Base-by-base conservation (phyloP, 2,888 invertebrate genomes). In the Ptychoptera albimana region DNA sequence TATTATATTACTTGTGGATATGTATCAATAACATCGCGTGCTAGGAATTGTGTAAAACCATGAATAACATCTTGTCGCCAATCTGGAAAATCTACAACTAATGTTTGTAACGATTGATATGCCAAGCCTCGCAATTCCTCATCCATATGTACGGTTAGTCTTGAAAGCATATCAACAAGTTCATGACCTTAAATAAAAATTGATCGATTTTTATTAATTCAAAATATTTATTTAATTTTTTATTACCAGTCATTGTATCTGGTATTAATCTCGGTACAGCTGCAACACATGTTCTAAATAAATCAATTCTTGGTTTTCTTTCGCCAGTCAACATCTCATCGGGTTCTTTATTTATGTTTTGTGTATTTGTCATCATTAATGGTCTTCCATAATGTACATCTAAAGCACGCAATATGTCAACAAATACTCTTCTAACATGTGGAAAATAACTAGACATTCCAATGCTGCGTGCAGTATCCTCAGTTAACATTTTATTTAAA, bases 391-490 rank as follows among this genome's bases (percentile, higher is more conserved):
- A 94, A 59, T 97, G 96, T 0, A 86, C 79, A 61, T 98, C 98
- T 39, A 98, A 64, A 0, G 94, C 93, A 38, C 93, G 71, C 44
- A 98, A 64, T 45, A 99, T 98, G 56, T 93, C 93, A 29, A 93
- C 94, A 60, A 99, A 85, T 1, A 96, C 93, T 52, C 94, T 77
- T 30, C 96, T 71, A 1, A 98, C 94, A 57, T 92, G 89, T 0
- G 93, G 89, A 60, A 97, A 97, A 60, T 97, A 98, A 0, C 88
- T 82, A 37, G 89, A 88, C 79, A 98, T 91, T 39, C 98, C 98
- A 52, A 99, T 97, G 50, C 87, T 87, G 46, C 87, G 75, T 0
- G 98, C 97, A 0, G 93, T 89, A 57, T 96, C 93, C 55, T 96
- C 96, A 0, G 97, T 94, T 43, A 96, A 62, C 78, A 92, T 87